Conservation (phyloP, 2,113 vertebrate species). For the Muscicapa adusta region DNA sequence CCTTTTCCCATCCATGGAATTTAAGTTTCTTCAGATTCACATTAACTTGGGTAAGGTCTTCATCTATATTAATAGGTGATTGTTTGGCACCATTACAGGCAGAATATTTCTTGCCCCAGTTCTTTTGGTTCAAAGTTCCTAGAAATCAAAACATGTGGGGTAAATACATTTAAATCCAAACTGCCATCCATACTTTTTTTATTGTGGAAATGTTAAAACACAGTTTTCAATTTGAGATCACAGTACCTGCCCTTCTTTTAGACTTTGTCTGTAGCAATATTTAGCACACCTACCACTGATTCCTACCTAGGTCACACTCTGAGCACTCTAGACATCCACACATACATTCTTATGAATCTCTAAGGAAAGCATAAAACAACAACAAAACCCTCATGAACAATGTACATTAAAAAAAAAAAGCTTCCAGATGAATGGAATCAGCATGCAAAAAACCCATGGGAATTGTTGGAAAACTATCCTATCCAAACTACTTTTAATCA, state of each 20-base stretch:
- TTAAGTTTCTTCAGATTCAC: slow-evolving; percentile 87
- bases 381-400: not conserved
- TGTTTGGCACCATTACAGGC: slow-evolving; percentile 92
- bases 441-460: not conserved
- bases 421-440: not conserved
- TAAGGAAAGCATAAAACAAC: not conserved
- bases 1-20: slow-evolving; percentile 87
- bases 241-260: not conserved
- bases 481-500: not conserved
- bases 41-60: slow-evolving; percentile 89
- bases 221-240: not conserved
- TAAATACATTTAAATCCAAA: not conserved
- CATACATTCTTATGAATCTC: not conserved
- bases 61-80: slow-evolving; percentile 94
- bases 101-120: slow-evolving; percentile 94
- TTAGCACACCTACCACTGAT: not conserved
- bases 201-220: not conserved
- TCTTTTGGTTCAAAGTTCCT: slow-evolving; percentile 94
- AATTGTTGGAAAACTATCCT: not conserved
- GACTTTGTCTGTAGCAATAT: not conserved
- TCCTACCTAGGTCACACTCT: not conserved
- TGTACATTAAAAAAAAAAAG: not conserved
- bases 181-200: not conserved
- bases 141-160: not conserved
- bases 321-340: not conserved